Evolutionary conservation across 1,140 invertebrate genomes (phyloP), one percentile per base, ranked within the genome.

Genomic region (Pantala flavescens): DNA sequence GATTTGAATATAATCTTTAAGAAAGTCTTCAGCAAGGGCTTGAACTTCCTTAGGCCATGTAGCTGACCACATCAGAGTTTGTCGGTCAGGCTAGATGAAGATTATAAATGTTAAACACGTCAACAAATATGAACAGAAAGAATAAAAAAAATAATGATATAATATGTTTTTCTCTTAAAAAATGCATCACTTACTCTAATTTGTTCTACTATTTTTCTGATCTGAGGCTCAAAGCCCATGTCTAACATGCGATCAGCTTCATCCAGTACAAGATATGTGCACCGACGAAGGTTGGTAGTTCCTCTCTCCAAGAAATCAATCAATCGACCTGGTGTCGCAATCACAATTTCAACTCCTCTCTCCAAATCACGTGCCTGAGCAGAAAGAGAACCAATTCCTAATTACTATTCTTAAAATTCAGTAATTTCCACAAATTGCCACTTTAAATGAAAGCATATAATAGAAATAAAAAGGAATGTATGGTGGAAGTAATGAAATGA

Each of bases 141-240:
- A 63, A 16, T 21, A 19, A 63, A 63, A 14, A 7, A 21, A 63
- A 63, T 7, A 19, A 21, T 63, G 16, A 7, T 63, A 63, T 14
- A 63, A 63, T 19, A 49, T 49, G 43, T 63, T 7, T 63, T 63
- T 9, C 28, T 19, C 3, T 5, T 7, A 7, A 63, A 14, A 63
- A 63, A 63, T 63, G 49, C 49, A 19, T 63, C 14, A 19, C 49
- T 83, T 83, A 87, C 87, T 72, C 88, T 87, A 78, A 99, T 97
- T 82, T 99, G 96, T 80, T 96, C 92, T 76, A 99, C 92, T 77
- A 99, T 99, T 82, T 98, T 98, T 55, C 97, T 87, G 80, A 99
- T 99, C 83, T 99, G 98, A 0, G 98, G 98, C 82, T 99, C 98
- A 82, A 99, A 99, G 73, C 98, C 98, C 98, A 99, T 99, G 82